These are phyloP conservation scores for Sciaenops ocellatus DNA, from an alignment of 2,797 vertebrate species.

Conservation along the genomic window DNA sequence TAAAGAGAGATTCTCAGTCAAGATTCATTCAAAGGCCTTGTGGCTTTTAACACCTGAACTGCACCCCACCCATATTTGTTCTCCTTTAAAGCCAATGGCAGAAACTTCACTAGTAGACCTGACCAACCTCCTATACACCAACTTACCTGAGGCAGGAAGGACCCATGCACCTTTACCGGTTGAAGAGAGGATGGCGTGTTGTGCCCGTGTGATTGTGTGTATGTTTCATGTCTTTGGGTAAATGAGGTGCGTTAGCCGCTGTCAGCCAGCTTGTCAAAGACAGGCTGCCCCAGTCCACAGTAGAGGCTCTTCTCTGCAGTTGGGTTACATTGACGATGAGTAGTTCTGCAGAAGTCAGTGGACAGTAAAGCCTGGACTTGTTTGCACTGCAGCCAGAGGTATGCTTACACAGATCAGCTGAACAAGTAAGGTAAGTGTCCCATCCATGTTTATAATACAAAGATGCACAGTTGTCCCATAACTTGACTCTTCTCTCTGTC, in stretches of 20 bases:
- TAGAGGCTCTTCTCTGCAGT: slow-evolving; percentile 98
- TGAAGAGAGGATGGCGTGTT: slow-evolving; percentile 72
- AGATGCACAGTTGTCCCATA: slow-evolving; percentile 71
- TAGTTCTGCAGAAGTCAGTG: slow-evolving; percentile 99
- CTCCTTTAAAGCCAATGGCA: background rate
- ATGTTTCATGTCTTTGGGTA: slow-evolving; percentile 68
- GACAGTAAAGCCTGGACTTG: slow-evolving; percentile 99
- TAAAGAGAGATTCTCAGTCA: background rate
- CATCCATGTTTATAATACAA: slow-evolving; percentile 85
- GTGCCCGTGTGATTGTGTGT: slow-evolving; percentile 71
- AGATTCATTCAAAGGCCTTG: background rate
- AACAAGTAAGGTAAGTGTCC: slow-evolving; percentile 94
- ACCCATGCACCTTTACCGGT: slow-evolving; percentile 51
- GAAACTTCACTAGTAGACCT: slow-evolving; percentile 5
- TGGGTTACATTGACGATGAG: slow-evolving; percentile 99
- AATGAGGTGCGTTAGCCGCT: slow-evolving; percentile 83
- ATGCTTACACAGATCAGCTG: slow-evolving; percentile 96
- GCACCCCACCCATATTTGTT: background rate
- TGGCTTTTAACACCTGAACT: background rate
- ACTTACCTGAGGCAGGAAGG: slow-evolving; percentile 55
- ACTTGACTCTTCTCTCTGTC: slow-evolving; percentile 65
- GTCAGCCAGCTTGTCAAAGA: slow-evolving; percentile 84
- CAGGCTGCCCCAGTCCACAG: slow-evolving; percentile 84
- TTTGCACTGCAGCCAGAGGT: slow-evolving; percentile 98
- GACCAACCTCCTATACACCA: slow-evolving; percentile 19